These are phyloP conservation scores for Cichlasoma orientale DNA, from an alignment of 2,797 vertebrate genomes.

Conservation along the genomic window DNA sequence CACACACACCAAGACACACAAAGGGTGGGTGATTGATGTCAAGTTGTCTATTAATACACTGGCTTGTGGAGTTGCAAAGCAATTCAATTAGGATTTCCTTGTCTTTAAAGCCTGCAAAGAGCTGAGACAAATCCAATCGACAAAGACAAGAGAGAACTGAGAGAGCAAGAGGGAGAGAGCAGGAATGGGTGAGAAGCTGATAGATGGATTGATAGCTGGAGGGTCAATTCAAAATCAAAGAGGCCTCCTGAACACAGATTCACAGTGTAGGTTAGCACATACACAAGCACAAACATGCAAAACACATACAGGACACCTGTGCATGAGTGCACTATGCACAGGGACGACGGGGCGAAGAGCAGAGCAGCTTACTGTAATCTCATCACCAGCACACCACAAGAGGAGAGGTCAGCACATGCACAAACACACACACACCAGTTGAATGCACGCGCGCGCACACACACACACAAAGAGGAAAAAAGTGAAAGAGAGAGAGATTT, in stretches of 20 bases:
- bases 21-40: constrained; percentile 78
- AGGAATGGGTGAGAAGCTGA: constrained; percentile 50
- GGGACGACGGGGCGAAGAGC: constrained; percentile 54
- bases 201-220: constrained; percentile 57
- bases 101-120: constrained; percentile 80
- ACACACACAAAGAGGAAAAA: constrained; percentile 28
- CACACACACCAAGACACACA: constrained; percentile 50
- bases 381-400: constrained; percentile 70
- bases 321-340: constrained; percentile 44
- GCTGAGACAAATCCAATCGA: constrained; percentile 82
- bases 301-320: constrained; percentile 46
- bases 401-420: constrained; percentile 60
- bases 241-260: constrained; percentile 18
- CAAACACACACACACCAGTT: background rate
- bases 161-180: constrained; percentile 21
- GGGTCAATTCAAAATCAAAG: constrained; percentile 69
- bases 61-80: constrained; percentile 79
- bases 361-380: constrained; percentile 76
- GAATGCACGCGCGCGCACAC: background rate
- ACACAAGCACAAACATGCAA: background rate
- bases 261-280: constrained; percentile 26
- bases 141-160: constrained; percentile 29
- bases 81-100: constrained; percentile 85
- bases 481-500: constrained; percentile 33
- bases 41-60: constrained; percentile 83